Percentiles rank a stretch among this genome's conserved stretches.
These are phyloP conservation scores for Meriones unguiculatus DNA, from an alignment of 2,113 vertebrate species.

Conservation along the genomic window DNA sequence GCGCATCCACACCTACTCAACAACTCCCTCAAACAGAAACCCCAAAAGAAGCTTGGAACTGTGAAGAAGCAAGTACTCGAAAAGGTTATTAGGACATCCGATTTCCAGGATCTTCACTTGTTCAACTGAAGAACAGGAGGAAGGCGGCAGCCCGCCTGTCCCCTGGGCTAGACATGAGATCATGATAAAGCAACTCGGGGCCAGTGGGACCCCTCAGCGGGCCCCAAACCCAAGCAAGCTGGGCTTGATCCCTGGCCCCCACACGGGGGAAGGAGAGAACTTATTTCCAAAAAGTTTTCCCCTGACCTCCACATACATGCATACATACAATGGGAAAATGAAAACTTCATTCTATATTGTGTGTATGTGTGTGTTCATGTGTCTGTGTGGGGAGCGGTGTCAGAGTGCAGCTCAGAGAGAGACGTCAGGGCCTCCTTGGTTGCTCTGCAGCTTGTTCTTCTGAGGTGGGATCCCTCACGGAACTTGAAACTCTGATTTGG, in stretches of 20 bases:
- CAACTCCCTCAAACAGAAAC: neutral
- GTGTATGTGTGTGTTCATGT: neutral
- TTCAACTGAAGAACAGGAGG: neutral
- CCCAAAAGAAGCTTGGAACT: neutral
- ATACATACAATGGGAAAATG: neutral
- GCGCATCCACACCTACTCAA: neutral
- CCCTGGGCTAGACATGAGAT: neutral
- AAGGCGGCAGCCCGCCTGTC: neutral
- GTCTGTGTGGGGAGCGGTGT: too few species aligned
- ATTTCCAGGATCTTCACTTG: slow-evolving; percentile 3
- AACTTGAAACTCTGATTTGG: neutral
- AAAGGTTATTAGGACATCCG: neutral
- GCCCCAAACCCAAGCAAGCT: neutral
- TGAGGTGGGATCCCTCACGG: neutral
- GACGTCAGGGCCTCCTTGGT: neutral
- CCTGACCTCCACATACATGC: neutral
- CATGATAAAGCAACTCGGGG: neutral
- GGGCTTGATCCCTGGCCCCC: too few species aligned
- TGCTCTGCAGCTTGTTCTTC: too few species aligned
- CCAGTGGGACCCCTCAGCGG: neutral
- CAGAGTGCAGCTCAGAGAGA: neutral
- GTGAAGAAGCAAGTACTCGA: neutral
- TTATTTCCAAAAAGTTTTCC: neutral
- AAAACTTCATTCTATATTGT: neutral
- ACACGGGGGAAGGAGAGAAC: neutral